phyloP scores from a whole-genome alignment of 2,888 invertebrate genomes.

The Cosmia pyralina region DNA sequence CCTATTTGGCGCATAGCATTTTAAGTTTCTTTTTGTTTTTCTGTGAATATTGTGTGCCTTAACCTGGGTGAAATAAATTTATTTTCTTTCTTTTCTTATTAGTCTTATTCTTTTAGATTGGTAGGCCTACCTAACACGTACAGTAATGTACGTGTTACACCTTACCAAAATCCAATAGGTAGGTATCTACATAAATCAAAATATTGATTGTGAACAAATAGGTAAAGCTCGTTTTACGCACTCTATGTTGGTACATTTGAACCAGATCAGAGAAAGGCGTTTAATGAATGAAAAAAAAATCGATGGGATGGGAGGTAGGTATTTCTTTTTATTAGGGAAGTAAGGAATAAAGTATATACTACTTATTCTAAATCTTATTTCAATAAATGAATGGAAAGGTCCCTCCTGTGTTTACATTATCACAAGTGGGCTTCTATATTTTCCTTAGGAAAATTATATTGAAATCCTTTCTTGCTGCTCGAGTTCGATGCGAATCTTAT shows the following conservation, averaged over 20 bases:
- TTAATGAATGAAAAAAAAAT: slow-evolving; percentile 24
- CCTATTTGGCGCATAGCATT: too few species aligned
- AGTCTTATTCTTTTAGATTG: background rate
- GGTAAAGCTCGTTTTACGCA: background rate
- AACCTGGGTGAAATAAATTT: too few species aligned
- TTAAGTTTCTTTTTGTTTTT: too few species aligned
- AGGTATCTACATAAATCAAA: background rate
- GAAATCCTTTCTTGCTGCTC: background rate
- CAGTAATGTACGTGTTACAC: background rate
- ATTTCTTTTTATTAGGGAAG: slow-evolving; percentile 16
- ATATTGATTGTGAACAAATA: background rate
- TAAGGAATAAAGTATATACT: slow-evolving; percentile 14
- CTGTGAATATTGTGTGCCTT: too few species aligned
- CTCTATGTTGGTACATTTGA: background rate
- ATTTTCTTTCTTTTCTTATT: background rate
- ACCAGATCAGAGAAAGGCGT: background rate
- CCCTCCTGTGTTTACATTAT: slow-evolving; percentile 17
- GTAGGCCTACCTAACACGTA: background rate
- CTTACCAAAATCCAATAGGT: background rate
- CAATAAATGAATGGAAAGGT: slow-evolving; percentile 18
- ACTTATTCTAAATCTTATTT: slow-evolving; percentile 28
- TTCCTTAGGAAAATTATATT: background rate
- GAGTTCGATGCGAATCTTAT: slow-evolving; percentile 11
- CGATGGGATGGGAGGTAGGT: background rate
- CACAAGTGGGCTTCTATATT: background rate